These are phyloP conservation scores for Zaprionus bogoriensis DNA, from an alignment of 2,888 invertebrate species.

Conservation along the genomic window DNA sequence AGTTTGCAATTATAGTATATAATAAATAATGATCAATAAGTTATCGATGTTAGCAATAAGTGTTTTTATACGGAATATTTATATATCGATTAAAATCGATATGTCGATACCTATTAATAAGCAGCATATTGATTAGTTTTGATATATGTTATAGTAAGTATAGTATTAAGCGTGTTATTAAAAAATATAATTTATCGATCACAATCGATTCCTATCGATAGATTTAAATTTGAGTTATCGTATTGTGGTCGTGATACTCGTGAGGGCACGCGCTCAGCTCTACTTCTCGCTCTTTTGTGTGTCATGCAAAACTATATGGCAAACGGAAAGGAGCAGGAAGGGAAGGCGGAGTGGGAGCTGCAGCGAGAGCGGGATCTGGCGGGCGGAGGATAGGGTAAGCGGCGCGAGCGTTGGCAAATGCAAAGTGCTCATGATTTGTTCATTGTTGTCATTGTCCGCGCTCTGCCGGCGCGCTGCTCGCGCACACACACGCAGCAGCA, in stretches of 20 bases:
- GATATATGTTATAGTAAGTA: too few relatives aligned
- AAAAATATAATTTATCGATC: too few relatives aligned
- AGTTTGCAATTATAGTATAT: too few relatives aligned
- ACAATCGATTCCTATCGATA: neutral
- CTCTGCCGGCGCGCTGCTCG: slow-evolving; percentile 9
- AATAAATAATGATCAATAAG: too few relatives aligned
- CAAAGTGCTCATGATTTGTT: slow-evolving; percentile 76
- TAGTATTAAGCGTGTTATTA: too few relatives aligned
- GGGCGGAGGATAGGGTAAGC: too few relatives aligned
- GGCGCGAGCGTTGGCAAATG: too few relatives aligned
- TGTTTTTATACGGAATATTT: too few relatives aligned
- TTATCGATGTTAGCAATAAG: too few relatives aligned
- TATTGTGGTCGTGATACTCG: slow-evolving; percentile 2
- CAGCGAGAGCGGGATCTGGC: slow-evolving; percentile 9
- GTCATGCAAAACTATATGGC: slow-evolving; percentile 23
- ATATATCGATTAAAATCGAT: too few relatives aligned
- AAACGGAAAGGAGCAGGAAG: neutral
- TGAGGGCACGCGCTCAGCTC: slow-evolving; percentile 37
- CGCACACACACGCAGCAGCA: slow-evolving; percentile 37
- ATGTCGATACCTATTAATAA: too few relatives aligned
- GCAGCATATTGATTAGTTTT: too few relatives aligned
- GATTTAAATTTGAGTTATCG: neutral
- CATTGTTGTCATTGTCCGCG: slow-evolving; percentile 74
- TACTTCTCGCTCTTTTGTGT: slow-evolving; percentile 57
- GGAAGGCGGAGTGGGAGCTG: neutral